These are phyloP conservation scores for Geotrypetes seraphini DNA, from an alignment of 2,797 vertebrate genomes.

Conservation along the genomic window DNA sequence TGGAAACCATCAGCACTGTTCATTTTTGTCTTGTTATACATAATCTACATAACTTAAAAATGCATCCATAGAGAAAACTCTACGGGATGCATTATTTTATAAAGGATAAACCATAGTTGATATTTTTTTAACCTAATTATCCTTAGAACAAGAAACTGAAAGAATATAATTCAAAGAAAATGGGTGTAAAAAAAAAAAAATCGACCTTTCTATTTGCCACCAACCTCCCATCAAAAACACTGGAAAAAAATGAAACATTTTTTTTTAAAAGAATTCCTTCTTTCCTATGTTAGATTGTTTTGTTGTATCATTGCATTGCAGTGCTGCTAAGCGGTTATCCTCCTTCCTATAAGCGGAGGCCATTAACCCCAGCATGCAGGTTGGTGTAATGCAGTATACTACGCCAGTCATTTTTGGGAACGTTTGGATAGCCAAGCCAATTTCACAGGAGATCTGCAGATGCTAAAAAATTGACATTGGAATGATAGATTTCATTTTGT, in stretches of 20 bases:
- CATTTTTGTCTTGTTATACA: constrained; percentile 50
- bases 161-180: too few relatives aligned
- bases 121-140: constrained; percentile 22
- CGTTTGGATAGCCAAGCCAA: constrained; percentile 38
- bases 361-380: constrained; percentile 30
- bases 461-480: constrained; percentile 31
- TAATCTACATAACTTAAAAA: constrained; percentile 62
- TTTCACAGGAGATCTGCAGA: constrained; percentile 50
- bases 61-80: constrained; percentile 55
- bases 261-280: too few relatives aligned
- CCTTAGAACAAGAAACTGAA: too few relatives aligned
- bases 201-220: too few relatives aligned
- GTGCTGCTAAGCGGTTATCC: constrained; percentile 47
- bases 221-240: too few relatives aligned
- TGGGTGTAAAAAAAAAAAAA: too few relatives aligned
- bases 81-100: constrained; percentile 45
- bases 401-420: too few relatives aligned
- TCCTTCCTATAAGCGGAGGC: constrained; percentile 31
- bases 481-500: constrained; percentile 33
- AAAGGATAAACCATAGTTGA: constrained; percentile 47
- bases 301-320: constrained; percentile 47
- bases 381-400: too few relatives aligned
- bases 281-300: too few relatives aligned
- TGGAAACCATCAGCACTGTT: constrained; percentile 52
- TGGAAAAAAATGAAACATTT: too few relatives aligned